Conservation (phyloP, 2,113 vertebrate genomes). For the Cinclus mexicanus region DNA sequence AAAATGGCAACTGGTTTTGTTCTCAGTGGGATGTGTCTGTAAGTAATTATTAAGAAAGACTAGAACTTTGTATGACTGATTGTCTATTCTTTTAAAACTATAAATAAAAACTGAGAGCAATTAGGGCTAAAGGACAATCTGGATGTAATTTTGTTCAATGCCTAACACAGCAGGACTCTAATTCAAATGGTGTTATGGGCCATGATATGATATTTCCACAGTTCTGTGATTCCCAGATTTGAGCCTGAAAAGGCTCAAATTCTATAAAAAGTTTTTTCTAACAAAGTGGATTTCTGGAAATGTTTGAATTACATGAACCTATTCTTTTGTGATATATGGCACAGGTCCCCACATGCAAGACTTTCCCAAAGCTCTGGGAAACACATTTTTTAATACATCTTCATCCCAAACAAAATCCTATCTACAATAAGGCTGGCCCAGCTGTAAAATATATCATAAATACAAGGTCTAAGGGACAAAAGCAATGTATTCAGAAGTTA, state of each 20-base stretch:
- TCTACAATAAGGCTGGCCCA: background rate
- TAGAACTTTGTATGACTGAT: background rate
- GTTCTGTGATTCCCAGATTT: constrained; percentile 4
- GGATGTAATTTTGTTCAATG: constrained; percentile 50
- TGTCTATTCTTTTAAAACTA: constrained; percentile 31
- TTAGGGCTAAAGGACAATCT: constrained; percentile 63
- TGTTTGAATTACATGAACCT: background rate
- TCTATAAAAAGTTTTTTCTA: constrained; percentile 14
- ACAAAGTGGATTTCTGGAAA: background rate
- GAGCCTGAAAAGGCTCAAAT: background rate
- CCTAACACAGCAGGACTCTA: constrained; percentile 45
- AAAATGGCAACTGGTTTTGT: constrained; percentile 45
- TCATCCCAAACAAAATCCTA: background rate
- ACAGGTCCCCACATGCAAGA: background rate
- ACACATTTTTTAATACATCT: background rate
- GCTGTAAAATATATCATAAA: background rate
- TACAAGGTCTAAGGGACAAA: background rate
- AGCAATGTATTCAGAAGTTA: background rate
- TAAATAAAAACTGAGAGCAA: constrained; percentile 53
- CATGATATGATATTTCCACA: constrained; percentile 47
- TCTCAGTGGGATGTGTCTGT: constrained; percentile 40
- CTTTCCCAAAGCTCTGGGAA: background rate
- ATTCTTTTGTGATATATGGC: fast-evolving
- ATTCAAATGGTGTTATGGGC: constrained; percentile 34
- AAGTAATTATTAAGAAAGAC: constrained; percentile 58